Evolutionary conservation across 2,888 invertebrate genomes (phyloP), one percentile per base, ranked within the genome.

Genomic region (Dynastes tityus): DNA sequence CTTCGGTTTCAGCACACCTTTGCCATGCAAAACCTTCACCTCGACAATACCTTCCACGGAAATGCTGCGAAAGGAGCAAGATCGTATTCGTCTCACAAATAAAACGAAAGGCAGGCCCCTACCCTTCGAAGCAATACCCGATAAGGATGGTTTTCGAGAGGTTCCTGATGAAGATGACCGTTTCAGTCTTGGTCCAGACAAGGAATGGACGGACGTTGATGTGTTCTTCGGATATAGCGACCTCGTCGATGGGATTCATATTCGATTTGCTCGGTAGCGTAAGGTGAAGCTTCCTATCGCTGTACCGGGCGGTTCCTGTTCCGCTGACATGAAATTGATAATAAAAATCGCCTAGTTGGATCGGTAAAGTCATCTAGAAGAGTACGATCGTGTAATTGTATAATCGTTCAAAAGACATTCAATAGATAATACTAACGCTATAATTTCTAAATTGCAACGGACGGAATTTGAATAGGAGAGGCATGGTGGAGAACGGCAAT

Each of bases 161-260:
- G 82, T 90, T 90, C 78, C 86, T 85, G 53, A 90, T 85, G 80
- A 89, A 88, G 75, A 90, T 83, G 80, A 90, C 81, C 80, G 84
- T 86, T 55, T 87, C 85, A 1, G 82, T 79, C 45, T 80, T 82
- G 74, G 83, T 87, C 84, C 89, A 87, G 2, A 84, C 84, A 0
- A 87, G 83, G 49, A 89, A 80, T 1, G 85, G 81, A 32, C 86
- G 84, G n/a, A 88, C 61, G 11, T 85, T 79, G 27, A 90, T 78
- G 76, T 83, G 85, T 75, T 90, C 87, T 0, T 78, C 80, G n/a
- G 87, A 90, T 63, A 90, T 16, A 3, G 32, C 16, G 6, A 67
- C 27, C 3, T 67, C 45, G 67, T 67, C 45, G 45, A 49, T 8
- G 0, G 67, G 67, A 32, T 45, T 45, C 45, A 45, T 67, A 8